Conservation (phyloP, 1,140 invertebrate genomes). For the Drosophila lini region DNA sequence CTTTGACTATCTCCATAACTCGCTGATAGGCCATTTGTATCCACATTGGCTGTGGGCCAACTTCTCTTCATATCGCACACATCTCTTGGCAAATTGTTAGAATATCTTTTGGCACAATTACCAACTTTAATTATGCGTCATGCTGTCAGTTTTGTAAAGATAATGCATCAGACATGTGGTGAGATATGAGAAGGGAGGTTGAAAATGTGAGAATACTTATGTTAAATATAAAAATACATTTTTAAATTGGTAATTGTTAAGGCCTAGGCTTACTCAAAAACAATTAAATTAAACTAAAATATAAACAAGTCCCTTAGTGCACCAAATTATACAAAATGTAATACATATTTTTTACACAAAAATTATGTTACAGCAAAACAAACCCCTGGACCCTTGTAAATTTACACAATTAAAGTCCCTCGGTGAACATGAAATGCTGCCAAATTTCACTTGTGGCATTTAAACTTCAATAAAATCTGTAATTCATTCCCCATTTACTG, state of each 20-base stretch:
- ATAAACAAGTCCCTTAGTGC: neutral
- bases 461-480: slow-evolving; percentile 1
- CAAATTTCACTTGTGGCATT: neutral
- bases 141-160: slow-evolving; percentile 43
- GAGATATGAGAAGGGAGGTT: neutral
- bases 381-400: neutral
- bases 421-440: neutral
- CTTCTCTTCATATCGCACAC: slow-evolving; percentile 6
- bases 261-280: too few species aligned
- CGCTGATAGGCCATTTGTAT: slow-evolving; percentile 48
- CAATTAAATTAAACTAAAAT: neutral
- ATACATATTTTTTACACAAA: too few species aligned
- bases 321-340: neutral
- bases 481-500: neutral
- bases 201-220: neutral
- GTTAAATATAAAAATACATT: too few species aligned
- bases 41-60: slow-evolving; percentile 60
- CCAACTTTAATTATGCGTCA: slow-evolving; percentile 69
- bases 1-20: slow-evolving; percentile 24
- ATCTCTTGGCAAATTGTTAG: slow-evolving; percentile 44
- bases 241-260: neutral
- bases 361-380: neutral
- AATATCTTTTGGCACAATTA: slow-evolving; percentile 51
- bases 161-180: slow-evolving; percentile 2
- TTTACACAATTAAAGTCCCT: neutral